Conservation (phyloP, 1,140 invertebrate genomes). For the Gonioctena quinquepunctata region DNA sequence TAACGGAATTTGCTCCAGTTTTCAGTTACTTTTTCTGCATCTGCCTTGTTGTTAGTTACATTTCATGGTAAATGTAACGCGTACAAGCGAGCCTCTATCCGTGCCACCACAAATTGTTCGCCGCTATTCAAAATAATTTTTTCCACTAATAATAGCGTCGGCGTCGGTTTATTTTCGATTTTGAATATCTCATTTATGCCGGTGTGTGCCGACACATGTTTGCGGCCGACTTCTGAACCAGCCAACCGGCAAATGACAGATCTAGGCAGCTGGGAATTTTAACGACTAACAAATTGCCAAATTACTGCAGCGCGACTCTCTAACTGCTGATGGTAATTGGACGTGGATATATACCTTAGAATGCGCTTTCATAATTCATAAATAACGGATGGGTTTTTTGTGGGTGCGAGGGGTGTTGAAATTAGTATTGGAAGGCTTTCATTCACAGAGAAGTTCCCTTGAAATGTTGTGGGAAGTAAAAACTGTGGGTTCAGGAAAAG, state of each 20-base stretch:
- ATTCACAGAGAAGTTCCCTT: too few species aligned
- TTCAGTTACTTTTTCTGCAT: too few species aligned
- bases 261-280: constrained; percentile 56
- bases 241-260: constrained; percentile 56
- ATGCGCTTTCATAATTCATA: constrained; percentile 22
- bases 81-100: background rate
- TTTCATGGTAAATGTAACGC: background rate
- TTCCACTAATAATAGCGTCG: constrained; percentile 14
- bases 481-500: too few species aligned
- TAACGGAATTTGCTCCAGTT: too few species aligned
- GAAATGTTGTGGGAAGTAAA: too few species aligned
- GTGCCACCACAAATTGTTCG: background rate
- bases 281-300: constrained; percentile 58
- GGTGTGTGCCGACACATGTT: constrained; percentile 53
- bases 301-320: constrained; percentile 50
- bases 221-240: constrained; percentile 54
- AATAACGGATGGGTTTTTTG: constrained; percentile 4
- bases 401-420: background rate
- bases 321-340: constrained; percentile 54
- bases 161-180: constrained; percentile 22
- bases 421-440: too few species aligned
- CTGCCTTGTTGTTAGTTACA: too few species aligned
- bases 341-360: constrained; percentile 52
- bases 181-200: constrained; percentile 49
- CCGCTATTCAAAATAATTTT: background rate